phyloP scores from a whole-genome alignment of 2,888 invertebrate species.

The Dendrolimus houi region DNA sequence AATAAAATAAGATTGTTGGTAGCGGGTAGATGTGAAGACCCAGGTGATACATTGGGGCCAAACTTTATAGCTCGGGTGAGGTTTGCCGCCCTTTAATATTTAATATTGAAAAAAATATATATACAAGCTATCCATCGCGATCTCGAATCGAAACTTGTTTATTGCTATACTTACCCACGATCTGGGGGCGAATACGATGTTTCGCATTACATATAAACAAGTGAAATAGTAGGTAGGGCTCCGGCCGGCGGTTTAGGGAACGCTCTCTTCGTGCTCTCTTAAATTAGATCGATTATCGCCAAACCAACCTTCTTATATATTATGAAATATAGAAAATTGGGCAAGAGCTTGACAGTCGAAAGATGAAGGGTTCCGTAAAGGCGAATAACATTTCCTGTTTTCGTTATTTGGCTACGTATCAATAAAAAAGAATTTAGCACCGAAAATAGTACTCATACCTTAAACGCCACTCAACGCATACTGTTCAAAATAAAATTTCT shows the following conservation, averaged over 20 bases:
- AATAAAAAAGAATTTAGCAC: no score
- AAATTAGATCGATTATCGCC: background rate
- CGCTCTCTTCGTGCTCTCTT: background rate
- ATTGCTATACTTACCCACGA: slow-evolving; percentile 25
- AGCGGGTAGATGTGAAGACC: slow-evolving; percentile 41
- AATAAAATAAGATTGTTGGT: slow-evolving; percentile 65
- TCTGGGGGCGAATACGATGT: slow-evolving; percentile 17
- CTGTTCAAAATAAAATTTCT: no score
- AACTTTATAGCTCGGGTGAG: slow-evolving; percentile 63
- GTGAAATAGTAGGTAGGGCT: slow-evolving; percentile 4
- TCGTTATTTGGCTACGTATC: no score
- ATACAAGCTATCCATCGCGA: slow-evolving; percentile 46
- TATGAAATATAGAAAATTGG: no score
- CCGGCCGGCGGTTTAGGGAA: slow-evolving; percentile 8
- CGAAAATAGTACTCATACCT: no score
- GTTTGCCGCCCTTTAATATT: slow-evolving; percentile 67
- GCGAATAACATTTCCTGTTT: no score
- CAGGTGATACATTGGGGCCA: slow-evolving; percentile 64
- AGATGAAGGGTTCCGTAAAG: no score
- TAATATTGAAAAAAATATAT: slow-evolving; percentile 56
- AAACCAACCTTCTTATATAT: background rate
- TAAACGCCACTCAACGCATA: no score
- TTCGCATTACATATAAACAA: slow-evolving; percentile 18
- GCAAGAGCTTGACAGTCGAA: no score
- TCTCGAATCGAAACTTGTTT: slow-evolving; percentile 47